These are phyloP conservation scores for Caloenas nicobarica DNA, from an alignment of 2,113 vertebrate genomes.

Conservation along the genomic window DNA sequence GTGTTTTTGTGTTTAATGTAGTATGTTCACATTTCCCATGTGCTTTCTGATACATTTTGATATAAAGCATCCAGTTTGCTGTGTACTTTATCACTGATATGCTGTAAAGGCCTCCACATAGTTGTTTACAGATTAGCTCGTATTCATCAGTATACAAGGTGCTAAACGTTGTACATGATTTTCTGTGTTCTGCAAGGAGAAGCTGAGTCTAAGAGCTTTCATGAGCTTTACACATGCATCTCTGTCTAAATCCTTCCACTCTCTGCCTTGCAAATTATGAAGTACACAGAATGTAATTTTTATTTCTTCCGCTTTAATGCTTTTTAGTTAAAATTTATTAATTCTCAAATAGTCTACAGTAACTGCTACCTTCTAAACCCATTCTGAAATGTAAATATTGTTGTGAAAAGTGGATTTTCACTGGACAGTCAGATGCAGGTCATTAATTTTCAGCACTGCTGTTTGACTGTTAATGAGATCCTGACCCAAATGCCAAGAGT, in stretches of 20 bases:
- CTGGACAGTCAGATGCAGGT: constrained; percentile 44
- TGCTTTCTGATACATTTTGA: not conserved
- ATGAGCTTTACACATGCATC: not conserved
- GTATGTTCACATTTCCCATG: not conserved
- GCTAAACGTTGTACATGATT: accelerated
- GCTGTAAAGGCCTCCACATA: not conserved
- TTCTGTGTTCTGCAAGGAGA: not conserved
- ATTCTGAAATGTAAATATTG: not conserved
- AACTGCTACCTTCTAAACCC: not conserved
- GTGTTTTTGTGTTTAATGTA: not conserved
- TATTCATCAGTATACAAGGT: accelerated
- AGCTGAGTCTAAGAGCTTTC: not conserved
- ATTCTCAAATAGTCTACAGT: not conserved
- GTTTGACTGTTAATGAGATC: constrained; percentile 62
- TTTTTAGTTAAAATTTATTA: not conserved
- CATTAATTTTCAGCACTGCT: constrained; percentile 64
- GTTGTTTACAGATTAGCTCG: not conserved
- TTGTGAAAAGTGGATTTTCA: constrained; percentile 24
- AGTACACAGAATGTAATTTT: not conserved
- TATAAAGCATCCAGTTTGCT: not conserved
- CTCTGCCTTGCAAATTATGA: not conserved
- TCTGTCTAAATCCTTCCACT: not conserved
- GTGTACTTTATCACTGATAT: not conserved
- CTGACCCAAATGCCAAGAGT: constrained; percentile 4
- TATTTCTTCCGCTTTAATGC: not conserved